phyloP scores from a whole-genome alignment of 2,113 vertebrate genomes.

The Neolamprologus toae region DNA sequence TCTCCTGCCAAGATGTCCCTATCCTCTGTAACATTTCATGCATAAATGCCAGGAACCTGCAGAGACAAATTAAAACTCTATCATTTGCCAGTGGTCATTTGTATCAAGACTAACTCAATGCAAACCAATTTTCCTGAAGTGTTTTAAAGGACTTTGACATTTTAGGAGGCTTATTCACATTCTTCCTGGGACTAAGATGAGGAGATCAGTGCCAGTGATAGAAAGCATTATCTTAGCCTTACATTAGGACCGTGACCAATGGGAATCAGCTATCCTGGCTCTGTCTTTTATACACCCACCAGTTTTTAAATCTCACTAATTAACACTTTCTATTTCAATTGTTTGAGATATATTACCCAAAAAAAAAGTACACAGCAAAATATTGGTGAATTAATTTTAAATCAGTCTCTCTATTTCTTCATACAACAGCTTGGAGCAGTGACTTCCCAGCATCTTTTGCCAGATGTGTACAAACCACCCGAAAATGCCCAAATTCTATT shows the following conservation, averaged over 20 bases:
- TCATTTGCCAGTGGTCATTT: background rate
- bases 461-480: background rate
- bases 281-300: background rate
- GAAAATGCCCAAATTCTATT: background rate
- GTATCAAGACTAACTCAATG: background rate
- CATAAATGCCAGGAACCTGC: slow-evolving; percentile 24
- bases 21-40: background rate
- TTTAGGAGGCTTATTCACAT: background rate
- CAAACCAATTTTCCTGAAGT: background rate
- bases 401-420: background rate
- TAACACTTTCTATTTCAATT: background rate
- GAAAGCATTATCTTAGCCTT: background rate
- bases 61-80: slow-evolving; percentile 20
- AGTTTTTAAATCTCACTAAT: background rate
- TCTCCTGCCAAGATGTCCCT: slow-evolving; percentile 18
- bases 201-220: background rate
- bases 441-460: background rate
- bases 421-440: background rate
- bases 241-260: background rate
- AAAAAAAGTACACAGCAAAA: background rate
- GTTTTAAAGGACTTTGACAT: background rate
- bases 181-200: background rate
- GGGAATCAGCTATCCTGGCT: background rate
- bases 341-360: background rate
- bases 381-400: background rate